Conservation (phyloP, 1,140 invertebrate species). For the Drosophila subobscura region DNA sequence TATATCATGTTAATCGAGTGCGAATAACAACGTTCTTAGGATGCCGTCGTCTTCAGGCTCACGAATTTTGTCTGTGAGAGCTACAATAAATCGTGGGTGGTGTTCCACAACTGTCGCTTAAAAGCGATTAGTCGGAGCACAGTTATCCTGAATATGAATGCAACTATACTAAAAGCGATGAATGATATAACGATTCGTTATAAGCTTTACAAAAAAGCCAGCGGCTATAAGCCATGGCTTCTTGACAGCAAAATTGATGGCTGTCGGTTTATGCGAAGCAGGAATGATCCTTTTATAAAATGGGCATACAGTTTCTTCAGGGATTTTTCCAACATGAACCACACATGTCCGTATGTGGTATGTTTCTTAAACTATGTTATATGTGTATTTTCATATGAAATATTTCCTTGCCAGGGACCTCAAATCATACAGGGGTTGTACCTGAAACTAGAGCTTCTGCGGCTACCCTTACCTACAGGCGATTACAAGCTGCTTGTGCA, state of each 20-base stretch:
- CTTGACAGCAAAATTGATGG: slow-evolving; percentile 4
- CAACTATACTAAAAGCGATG: slow-evolving; percentile 12
- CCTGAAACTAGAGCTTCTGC: too few species aligned
- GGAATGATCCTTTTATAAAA: neutral
- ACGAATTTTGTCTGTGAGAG: slow-evolving; percentile 20
- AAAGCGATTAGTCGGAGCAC: slow-evolving; percentile 16
- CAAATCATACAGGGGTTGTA: too few species aligned
- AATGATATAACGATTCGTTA: neutral
- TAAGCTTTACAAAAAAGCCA: slow-evolving; percentile 24
- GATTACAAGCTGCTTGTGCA: too few species aligned
- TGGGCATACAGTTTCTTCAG: slow-evolving; percentile 8
- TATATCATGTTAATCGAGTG: too few species aligned
- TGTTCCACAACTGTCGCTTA: slow-evolving; percentile 13
- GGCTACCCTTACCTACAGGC: too few species aligned
- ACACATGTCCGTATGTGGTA: slow-evolving; percentile 31
- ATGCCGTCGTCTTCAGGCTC: slow-evolving; percentile 25
- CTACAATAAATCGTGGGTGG: slow-evolving; percentile 25
- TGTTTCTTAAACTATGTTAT: too few species aligned
- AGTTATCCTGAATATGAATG: slow-evolving; percentile 6
- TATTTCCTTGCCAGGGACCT: too few species aligned
- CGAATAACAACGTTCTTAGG: neutral
- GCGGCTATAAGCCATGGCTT: slow-evolving; percentile 32
- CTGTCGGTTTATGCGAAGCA: slow-evolving; percentile 2
- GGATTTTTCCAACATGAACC: slow-evolving; percentile 29
- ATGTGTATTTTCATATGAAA: too few species aligned